Percentiles rank a stretch among this genome's conserved stretches.
Evolutionary conservation across 2,888 invertebrate genomes (phyloP).

Genomic region (Sicus ferrugineus): DNA sequence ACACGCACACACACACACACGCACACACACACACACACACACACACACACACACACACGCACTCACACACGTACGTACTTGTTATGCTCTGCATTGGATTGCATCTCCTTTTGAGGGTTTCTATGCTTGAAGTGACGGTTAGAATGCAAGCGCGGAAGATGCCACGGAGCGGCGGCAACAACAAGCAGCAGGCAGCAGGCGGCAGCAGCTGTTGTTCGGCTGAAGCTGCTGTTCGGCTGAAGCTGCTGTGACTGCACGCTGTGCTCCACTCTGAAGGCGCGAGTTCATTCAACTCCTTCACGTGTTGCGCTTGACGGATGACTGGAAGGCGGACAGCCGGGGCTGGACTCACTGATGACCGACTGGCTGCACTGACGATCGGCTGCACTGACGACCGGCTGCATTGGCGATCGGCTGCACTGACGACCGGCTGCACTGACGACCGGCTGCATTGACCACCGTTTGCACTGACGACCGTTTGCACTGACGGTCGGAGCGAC

Average conservation of each 20-base stretch:
- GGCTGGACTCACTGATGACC: too few species aligned
- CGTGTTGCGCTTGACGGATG: constrained; percentile 18
- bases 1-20: not conserved
- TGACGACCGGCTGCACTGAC: constrained; percentile 6
- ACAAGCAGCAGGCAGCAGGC: not conserved
- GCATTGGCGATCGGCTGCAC: not conserved
- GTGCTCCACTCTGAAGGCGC: constrained; percentile 24
- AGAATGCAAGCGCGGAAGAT: constrained; percentile 19
- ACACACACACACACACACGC: constrained; percentile 1
- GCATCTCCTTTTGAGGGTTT: constrained; percentile 31
- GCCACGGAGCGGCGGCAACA: not conserved
- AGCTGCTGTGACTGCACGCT: constrained; percentile 13
- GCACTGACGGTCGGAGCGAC: not conserved
- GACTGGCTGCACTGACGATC: not conserved
- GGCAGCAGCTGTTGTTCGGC: constrained; percentile 6
- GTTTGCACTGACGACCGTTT: not conserved
- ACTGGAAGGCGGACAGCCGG: too few species aligned
- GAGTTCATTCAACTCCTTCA: constrained; percentile 31
- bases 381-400: not conserved
- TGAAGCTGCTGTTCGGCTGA: constrained; percentile 7
- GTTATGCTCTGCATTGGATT: not conserved
- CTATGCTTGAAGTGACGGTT: constrained; percentile 7
- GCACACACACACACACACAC: not conserved
- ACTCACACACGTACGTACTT: constrained; percentile 10
- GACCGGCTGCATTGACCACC: not conserved